Evolutionary conservation across 1,140 invertebrate genomes (phyloP).

Genomic region (Bombus impatiens): DNA sequence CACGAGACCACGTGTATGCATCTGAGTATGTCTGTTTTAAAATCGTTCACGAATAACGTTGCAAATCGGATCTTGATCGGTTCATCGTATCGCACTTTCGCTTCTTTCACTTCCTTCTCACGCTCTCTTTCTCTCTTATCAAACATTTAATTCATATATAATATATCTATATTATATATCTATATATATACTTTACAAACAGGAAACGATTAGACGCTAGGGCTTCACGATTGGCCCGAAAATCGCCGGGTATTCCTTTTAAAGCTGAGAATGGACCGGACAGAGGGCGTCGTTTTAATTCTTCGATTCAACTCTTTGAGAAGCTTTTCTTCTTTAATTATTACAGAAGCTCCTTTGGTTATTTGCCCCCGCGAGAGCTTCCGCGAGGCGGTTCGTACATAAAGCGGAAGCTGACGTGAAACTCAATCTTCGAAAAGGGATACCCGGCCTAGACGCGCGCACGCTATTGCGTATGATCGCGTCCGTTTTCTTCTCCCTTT

Average conservation of each 20-base stretch:
- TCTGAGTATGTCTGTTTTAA: conserved; percentile 1
- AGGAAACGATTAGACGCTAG: conserved; percentile 78
- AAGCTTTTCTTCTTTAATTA: background rate
- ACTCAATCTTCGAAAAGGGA: conserved; percentile 53
- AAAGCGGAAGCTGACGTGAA: background rate
- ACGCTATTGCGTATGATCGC: conserved; percentile 60
- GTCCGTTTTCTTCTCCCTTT: conserved; percentile 7
- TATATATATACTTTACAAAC: conserved; percentile 75
- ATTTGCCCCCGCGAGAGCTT: conserved; percentile 13
- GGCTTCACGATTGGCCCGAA: conserved; percentile 55
- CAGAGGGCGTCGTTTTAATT: conserved; percentile 21
- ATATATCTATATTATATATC: conserved; percentile 55
- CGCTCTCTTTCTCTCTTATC: conserved; percentile 31
- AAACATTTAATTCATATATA: conserved; percentile 51
- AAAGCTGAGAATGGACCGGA: conserved; percentile 66
- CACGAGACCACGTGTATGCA: background rate
- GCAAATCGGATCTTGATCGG: conserved; percentile 19
- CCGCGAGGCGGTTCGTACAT: background rate
- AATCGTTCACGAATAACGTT: conserved; percentile 21
- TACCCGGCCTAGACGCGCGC: conserved; percentile 57
- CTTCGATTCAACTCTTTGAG: conserved; percentile 2
- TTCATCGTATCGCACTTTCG: background rate
- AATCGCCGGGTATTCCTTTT: conserved; percentile 59
- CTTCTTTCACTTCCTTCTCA: conserved; percentile 20
- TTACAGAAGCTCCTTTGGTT: background rate